Evolutionary conservation across 2,113 vertebrate species (phyloP).

Genomic region (Platichthys flesus): DNA sequence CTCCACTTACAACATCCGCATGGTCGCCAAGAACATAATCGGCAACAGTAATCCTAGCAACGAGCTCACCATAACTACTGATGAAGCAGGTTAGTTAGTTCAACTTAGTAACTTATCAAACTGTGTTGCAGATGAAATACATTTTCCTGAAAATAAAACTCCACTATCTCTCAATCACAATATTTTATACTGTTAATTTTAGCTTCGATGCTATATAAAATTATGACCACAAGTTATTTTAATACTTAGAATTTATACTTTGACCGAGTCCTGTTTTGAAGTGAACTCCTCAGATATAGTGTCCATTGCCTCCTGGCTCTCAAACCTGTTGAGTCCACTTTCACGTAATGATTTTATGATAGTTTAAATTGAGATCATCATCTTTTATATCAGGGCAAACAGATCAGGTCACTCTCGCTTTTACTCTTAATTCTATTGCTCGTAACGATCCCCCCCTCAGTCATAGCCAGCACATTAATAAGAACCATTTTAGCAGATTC

Average conservation of each 20-base stretch:
- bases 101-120: neutral
- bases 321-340: slow-evolving; percentile 21
- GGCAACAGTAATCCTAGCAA: slow-evolving; percentile 99
- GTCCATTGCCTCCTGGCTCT: slow-evolving; percentile 14
- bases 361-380: slow-evolving; percentile 40
- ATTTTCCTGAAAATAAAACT: neutral
- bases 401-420: slow-evolving; percentile 40
- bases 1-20: slow-evolving; percentile 98
- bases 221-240: neutral
- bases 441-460: slow-evolving; percentile 28
- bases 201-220: neutral
- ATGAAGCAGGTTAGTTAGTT: slow-evolving; percentile 90
- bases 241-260: neutral
- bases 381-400: slow-evolving; percentile 38
- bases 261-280: slow-evolving; percentile 1
- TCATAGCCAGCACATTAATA: too few relatives aligned
- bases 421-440: slow-evolving; percentile 54
- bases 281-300: neutral
- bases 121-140: neutral
- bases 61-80: slow-evolving; percentile 97
- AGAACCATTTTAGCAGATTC: too few relatives aligned
- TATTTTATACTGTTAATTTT: slow-evolving; percentile 1
- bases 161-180: neutral
- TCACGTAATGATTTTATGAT: slow-evolving; percentile 36
- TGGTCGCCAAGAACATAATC: slow-evolving; percentile 98